phyloP scores from a whole-genome alignment of 2,797 vertebrate species.

The Oreonectes daqikongensis region DNA sequence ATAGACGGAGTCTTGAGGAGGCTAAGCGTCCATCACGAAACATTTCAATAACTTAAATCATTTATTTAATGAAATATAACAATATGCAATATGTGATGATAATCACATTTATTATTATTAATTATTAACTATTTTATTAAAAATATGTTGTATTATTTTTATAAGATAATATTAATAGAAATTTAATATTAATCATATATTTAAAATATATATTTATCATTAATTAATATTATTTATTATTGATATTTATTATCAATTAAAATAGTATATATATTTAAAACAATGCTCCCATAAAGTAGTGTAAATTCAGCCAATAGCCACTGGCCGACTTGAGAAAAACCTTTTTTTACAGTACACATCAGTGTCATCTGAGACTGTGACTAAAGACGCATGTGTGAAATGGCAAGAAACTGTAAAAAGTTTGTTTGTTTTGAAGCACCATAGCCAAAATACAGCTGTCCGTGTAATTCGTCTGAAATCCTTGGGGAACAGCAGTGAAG shows the following conservation, averaged over 20 bases:
- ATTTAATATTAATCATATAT: too few species aligned
- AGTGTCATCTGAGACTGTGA: neutral
- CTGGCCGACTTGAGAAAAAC: neutral
- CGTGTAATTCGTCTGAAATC: conserved; percentile 57
- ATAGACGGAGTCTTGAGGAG: neutral
- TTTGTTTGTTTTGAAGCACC: conserved; percentile 58
- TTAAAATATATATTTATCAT: too few species aligned
- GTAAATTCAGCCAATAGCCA: neutral
- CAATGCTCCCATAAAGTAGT: neutral
- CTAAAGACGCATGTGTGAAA: neutral
- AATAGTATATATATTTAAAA: neutral
- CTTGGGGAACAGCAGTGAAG: conserved; percentile 63
- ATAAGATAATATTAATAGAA: too few species aligned
- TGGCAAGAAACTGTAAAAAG: neutral
- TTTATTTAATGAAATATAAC: too few species aligned
- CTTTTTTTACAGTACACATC: neutral
- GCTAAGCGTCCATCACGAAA: neutral
- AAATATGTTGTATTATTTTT: too few species aligned
- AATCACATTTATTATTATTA: too few species aligned
- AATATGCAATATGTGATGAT: too few species aligned
- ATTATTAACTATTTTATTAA: too few species aligned
- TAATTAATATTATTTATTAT: too few species aligned
- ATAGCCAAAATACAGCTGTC: conserved; percentile 72
- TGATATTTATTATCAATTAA: neutral
- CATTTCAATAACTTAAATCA: too few species aligned